Evolutionary conservation across 2,113 vertebrate species (phyloP), one percentile per base, ranked within the genome.

Genomic region (Aldabrachelys gigantea): DNA sequence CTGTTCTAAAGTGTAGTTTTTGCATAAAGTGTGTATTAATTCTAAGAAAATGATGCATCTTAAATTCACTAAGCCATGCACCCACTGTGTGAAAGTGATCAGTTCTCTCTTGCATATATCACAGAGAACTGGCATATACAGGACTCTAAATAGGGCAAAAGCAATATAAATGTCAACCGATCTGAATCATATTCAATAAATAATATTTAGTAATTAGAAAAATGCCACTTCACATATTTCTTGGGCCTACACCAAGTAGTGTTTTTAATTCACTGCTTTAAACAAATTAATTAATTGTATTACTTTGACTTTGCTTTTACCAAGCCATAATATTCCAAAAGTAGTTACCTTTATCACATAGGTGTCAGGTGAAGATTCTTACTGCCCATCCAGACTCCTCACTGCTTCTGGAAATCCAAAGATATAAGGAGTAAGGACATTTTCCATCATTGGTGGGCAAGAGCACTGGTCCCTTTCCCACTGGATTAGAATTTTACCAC

Each of bases 281-380:
- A 62, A 6, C 27, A 78, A 76, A 35, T 41, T 47, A 38, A 59
- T 22, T 31, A 35, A 82, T 87, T 29, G 89, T 87, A 19, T 52
- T 84, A 65, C 62, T 41, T 52, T 29, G 80, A 16, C 80, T 85
- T 44, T 24, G 22, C 25, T 27, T 25, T 47, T 78, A 88, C 14
- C 8, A 69, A 92, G 94, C 89, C 94, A 92, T 47, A 87, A 87
- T 80, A 47, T 90, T 92, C 62, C 4, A 89, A 76, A 96, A 83
- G 62, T 80, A 95, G 92, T 95, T 95, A 95, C 90, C 50, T 84
- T 97, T 96, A 95, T 91, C 90, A 96, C 88, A 90, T 88, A 96
- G 89, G 94, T 96, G 87, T 93, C 93, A 96, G 94, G 17, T 17
- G 52, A 90, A 94, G 95, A 92, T 75, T 57, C 96, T 95, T 91